Base-by-base conservation (phyloP, 2,888 invertebrate genomes). In the Hypomecis punctinalis region DNA sequence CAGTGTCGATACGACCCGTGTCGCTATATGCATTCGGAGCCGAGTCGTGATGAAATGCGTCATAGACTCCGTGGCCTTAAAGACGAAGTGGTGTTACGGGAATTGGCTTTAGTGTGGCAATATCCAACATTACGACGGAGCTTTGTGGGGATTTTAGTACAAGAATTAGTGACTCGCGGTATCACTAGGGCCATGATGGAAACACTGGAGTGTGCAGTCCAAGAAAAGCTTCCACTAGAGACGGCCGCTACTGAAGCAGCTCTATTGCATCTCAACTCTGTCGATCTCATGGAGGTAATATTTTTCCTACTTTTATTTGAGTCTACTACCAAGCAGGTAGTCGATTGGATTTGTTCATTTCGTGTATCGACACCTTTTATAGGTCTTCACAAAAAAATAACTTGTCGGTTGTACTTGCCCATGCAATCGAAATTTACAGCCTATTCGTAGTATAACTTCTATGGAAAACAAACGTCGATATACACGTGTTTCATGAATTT, bases 121-220 rank as follows among this genome's bases (percentile, higher is more conserved):
- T 33, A 33, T 35, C 11, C 47, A 11, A 5, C n/a, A 48, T 48
- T 63, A 37, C 43, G 35, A 7, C 7, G 1, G 36, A 45, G 40
- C 7, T n/a, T 40, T 33, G 36, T 42, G 9, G 10, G 37, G 40
- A 7, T 36, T 0, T 8, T 59, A 6, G 53, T 7, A 39, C 0
- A 1, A 43, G 58, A 51, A 37, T 46, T 57, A 40, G 51, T 74
- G 1, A 71, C 76, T 8, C 76, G 91, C 0, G 72, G 81, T 1
- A 69, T 87, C 11, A 80, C 85, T 0, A 77, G 81, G 42, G 66
- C 84, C 4, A 68, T 88, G 0, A 61, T 90, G 0, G 87, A 89
- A 75, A 88, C 90, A 75, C 33, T 58, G 13, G 52, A 45, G 49
- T 5, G 6, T 9, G 40, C 47, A 7, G 43, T 49, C 33, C 39